Evolutionary conservation across 2,888 invertebrate species (phyloP).

Genomic region (Ectropis crepuscularia): DNA sequence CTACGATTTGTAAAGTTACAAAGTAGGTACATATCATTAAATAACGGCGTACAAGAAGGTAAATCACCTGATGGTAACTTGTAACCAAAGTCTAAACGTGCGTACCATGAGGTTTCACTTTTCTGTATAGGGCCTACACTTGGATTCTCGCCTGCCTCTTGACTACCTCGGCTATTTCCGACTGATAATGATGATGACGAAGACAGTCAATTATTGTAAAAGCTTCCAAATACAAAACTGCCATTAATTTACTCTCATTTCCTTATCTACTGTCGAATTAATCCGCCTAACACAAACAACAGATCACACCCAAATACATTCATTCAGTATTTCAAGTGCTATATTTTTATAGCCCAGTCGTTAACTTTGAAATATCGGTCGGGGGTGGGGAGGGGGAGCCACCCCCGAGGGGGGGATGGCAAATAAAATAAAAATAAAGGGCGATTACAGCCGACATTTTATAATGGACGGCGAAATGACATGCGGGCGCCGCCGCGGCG

Average conservation of each 20-base stretch:
- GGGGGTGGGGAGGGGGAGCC: constrained; percentile 51
- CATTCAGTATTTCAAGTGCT: constrained; percentile 73
- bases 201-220: constrained; percentile 10
- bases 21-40: no score
- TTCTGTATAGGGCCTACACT: no score
- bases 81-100: no score
- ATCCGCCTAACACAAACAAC: constrained; percentile 44
- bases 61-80: no score
- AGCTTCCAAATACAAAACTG: constrained; percentile 18
- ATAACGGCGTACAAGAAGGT: no score
- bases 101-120: no score
- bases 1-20: no score
- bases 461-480: constrained; percentile 82
- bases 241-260: constrained; percentile 15
- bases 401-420: constrained; percentile 59
- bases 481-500: constrained; percentile 79
- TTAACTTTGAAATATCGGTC: constrained; percentile 83
- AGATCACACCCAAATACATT: constrained; percentile 60
- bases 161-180: no score
- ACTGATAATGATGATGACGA: no score
- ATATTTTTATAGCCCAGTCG: constrained; percentile 80
- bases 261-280: constrained; percentile 31
- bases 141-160: no score
- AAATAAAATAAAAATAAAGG: constrained; percentile 84
- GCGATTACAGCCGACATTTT: constrained; percentile 82